These are phyloP conservation scores for Nymphalis polychloros DNA, from an alignment of 2,888 invertebrate species.

Conservation along the genomic window DNA sequence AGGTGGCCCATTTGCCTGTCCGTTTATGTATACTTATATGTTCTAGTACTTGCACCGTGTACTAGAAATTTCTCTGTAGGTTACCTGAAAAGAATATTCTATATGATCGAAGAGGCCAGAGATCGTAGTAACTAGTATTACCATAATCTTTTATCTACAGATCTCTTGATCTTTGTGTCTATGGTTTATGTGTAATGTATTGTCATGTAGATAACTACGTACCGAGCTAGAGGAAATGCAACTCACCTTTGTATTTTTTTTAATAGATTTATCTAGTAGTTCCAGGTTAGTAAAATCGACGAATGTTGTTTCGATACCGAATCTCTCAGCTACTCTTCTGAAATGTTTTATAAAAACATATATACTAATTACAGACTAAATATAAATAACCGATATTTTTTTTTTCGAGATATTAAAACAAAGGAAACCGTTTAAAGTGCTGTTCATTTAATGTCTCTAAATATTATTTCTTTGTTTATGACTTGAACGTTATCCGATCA, in stretches of 20 bases:
- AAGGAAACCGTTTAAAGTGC: no score
- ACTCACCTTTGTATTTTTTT: conserved; percentile 91
- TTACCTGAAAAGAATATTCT: no score
- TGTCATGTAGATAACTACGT: conserved; percentile 6
- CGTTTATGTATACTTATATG: no score
- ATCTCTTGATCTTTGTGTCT: neutral
- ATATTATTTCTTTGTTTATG: neutral
- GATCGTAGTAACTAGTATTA: neutral
- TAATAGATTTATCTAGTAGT: conserved; percentile 85
- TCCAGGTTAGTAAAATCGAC: conserved; percentile 87
- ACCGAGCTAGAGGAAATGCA: conserved; percentile 22
- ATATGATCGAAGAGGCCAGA: no score
- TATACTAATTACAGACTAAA: no score
- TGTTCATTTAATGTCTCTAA: no score
- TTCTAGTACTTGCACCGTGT: no score
- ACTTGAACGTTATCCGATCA: no score
- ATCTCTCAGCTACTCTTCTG: conserved; percentile 81
- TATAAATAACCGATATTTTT: no score
- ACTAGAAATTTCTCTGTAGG: no score
- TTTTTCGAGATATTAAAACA: no score
- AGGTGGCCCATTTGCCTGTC: no score
- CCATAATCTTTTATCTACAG: neutral
- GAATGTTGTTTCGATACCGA: conserved; percentile 89
- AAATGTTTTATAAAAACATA: conserved; percentile 52
- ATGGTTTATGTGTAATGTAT: neutral